Base-by-base conservation (phyloP, 2,113 vertebrate species). In the Verasper variegatus region DNA sequence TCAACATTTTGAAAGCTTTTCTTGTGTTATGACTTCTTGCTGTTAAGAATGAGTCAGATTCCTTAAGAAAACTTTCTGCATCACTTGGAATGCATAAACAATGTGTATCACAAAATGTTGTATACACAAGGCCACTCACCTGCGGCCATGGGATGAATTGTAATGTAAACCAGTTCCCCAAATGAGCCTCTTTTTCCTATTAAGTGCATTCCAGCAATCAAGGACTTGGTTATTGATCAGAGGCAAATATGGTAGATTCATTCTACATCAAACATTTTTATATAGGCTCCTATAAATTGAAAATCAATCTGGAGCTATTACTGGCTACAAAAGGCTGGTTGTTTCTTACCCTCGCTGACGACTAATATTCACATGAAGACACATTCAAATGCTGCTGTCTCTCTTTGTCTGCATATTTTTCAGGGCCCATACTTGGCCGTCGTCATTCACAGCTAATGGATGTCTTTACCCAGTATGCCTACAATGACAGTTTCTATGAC, bases 391-490 rank as follows among this genome's bases (percentile, higher is more conserved):
- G 11, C 5, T 67, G 37, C 24, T 17, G 0, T 26, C 56, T 57
- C 56, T 57, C 3, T 72, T 2, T 87, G 3, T 82, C 49, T 80
- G 18, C n/a, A 4, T 76, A 63, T 81, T 71, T 71, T 72, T 26
- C 83, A 94, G 94, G 88, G 88, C 89, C 92, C 80, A 17, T 56
- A 67, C 78, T 74, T 85, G 92, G 91, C 92, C 87, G 88, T 75
- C 55, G 59, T 90, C 86, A 88, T 89, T 92, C 83, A 88, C 91
- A 72, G 31, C 91, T 84, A 86, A 99, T 99, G 98, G 97, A 99
- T 96, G 94, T 95, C 86, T 93, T 97, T 91, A 96, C 96, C 87
- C 92, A 96, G 85, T 96, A 96, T 92, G 95, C 94, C 95, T 96
- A 95, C 86, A 96, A 96, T 23, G 94, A 96, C 68, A 92, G 88